Evolutionary conservation across 2,113 vertebrate genomes (phyloP).

Genomic region (Trematocara zebra): DNA sequence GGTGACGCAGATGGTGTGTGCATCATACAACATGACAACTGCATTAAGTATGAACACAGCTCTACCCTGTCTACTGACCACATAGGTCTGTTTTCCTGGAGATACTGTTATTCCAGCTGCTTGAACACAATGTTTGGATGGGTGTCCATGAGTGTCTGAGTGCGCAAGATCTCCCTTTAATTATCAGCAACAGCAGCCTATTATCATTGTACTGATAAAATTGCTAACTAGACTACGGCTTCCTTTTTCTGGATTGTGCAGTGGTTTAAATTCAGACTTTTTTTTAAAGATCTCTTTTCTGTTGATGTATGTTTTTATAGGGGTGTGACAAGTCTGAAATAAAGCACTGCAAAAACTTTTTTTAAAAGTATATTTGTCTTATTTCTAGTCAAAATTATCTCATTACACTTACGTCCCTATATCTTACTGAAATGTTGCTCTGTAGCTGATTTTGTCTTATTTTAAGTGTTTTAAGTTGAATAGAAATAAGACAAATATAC

Average conservation of each 20-base stretch:
- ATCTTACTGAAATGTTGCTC: neutral
- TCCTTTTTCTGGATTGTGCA: neutral
- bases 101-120: neutral
- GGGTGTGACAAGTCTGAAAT: neutral
- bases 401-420: neutral
- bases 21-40: constrained; percentile 25
- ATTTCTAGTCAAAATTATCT: neutral
- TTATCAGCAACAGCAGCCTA: neutral
- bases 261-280: no score
- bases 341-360: neutral
- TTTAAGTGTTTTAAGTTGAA: neutral
- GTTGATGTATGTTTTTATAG: neutral
- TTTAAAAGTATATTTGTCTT: fast-evolving
- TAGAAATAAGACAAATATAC: neutral
- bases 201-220: neutral
- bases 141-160: neutral
- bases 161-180: neutral
- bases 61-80: neutral
- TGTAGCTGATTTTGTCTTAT: neutral
- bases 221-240: neutral
- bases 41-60: constrained; percentile 8
- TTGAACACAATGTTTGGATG: neutral
- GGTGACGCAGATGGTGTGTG: constrained; percentile 29
- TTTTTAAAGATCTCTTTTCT: neutral
- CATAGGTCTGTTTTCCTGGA: neutral